Evolutionary conservation across 2,113 vertebrate species (phyloP), one percentile per base, ranked within the genome.

Genomic region (Tetraodon nigroviridis): DNA sequence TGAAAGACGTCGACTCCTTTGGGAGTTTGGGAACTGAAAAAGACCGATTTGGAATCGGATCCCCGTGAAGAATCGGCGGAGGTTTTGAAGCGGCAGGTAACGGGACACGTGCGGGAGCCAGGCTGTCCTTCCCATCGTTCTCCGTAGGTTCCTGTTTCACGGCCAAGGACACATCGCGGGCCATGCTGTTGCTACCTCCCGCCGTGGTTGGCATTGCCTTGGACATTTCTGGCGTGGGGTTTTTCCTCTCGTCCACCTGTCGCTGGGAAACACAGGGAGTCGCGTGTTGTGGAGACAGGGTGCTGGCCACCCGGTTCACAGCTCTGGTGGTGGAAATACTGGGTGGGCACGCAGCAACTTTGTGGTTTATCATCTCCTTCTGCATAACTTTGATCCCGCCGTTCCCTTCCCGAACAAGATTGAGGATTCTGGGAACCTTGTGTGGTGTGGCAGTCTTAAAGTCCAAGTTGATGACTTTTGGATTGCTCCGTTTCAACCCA

Each of bases 391-490:
- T 58, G 46, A 68, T 59, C 50, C 64, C 78, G 49, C 37, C 16
- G 1, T 57, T 80, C 18, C 46, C 63, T 8, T 83, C 84, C 54
- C 64, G 49, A 0, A 55, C 17, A 20, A 65, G 48, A 55, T 47
- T 57, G 6, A 60, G 24, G 10, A 2, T 57, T 78, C 79, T 86
- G 46, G 70, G 41, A 66, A 84, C 44, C 51, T 88, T 88, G 51
- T 49, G 76, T 0, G 79, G 82, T 17, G 67, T 12, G 20, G 48
- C 49, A 0, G 56, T 3, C 29, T 70, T 60, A 18, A 52, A 58
- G 1, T 86, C 73, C 51, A 80, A 21, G 54, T 82, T 75, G 17
- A 82, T 80, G 20, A 83, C 66, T 63, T 87, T 83, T 13, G 44
- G 61, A 0, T 70, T 70, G 6, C 50, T 6, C 53, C 86, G 79